A percentile compares a stretch with the other conserved stretches of the same genome.
These are phyloP conservation scores for Druon quercuslanigerum DNA, from an alignment of 1,140 invertebrate species.

Conservation along the genomic window DNA sequence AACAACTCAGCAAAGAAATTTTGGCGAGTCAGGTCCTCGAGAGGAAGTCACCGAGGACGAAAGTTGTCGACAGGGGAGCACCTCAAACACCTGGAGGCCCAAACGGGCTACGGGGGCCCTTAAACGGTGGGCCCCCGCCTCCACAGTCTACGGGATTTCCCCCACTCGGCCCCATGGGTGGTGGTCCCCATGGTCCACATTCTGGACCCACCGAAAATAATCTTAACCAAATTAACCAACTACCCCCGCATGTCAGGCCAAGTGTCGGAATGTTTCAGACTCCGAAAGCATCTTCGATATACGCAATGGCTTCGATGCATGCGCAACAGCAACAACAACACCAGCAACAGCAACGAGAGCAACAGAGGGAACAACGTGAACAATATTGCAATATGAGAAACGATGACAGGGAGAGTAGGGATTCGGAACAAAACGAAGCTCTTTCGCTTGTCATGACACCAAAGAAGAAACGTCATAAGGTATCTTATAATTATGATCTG, in stretches of 20 bases:
- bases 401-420: conserved; percentile 79
- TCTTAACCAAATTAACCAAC: conserved; percentile 80
- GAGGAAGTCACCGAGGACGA: conserved; percentile 87
- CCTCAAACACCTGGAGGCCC: conserved; percentile 70
- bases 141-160: conserved; percentile 74
- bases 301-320: conserved; percentile 76
- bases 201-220: conserved; percentile 76
- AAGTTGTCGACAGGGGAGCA: conserved; percentile 83
- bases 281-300: conserved; percentile 82
- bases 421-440: conserved; percentile 94
- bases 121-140: conserved; percentile 74
- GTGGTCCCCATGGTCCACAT: conserved; percentile 65
- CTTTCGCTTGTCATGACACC: conserved; percentile 94
- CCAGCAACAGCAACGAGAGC: conserved; percentile 75
- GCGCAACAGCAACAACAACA: conserved; percentile 79
- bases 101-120: conserved; percentile 71
- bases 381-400: conserved; percentile 79
- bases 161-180: conserved; percentile 65
- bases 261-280: conserved; percentile 86
- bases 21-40: conserved; percentile 87
- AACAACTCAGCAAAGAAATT: conserved; percentile 88
- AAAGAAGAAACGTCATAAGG: conserved; percentile 97
- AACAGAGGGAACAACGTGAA: conserved; percentile 77
- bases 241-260: conserved; percentile 81
- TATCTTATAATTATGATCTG: conserved; percentile 37